Conservation (phyloP, 2,888 invertebrate species). For the Lasioglossum calceatum region DNA sequence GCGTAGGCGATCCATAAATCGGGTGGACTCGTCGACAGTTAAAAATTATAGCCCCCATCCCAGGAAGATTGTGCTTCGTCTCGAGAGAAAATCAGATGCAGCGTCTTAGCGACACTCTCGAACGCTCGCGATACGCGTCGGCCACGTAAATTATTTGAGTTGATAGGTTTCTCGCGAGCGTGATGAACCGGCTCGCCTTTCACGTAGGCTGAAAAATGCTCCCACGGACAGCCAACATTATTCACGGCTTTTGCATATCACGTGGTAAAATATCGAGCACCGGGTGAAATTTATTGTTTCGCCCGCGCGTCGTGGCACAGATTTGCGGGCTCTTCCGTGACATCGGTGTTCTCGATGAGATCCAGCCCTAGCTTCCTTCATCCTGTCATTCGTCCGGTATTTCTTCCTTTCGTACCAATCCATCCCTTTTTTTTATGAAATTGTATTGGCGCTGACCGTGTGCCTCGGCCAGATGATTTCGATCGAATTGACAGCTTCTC, state of each 20-base stretch:
- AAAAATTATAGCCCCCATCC: slow-evolving; percentile 56
- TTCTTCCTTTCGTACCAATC: background rate
- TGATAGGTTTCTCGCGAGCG: slow-evolving; percentile 37
- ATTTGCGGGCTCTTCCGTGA: slow-evolving; percentile 51
- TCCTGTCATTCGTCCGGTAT: background rate
- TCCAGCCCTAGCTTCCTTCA: background rate
- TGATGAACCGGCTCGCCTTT: slow-evolving; percentile 23
- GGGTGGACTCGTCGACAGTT: slow-evolving; percentile 43
- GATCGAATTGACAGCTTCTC: background rate
- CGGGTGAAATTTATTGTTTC: slow-evolving; percentile 60
- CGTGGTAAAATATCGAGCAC: slow-evolving; percentile 52
- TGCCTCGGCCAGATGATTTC: background rate
- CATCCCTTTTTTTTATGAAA: background rate
- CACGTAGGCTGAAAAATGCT: slow-evolving; percentile 57
- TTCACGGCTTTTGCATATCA: slow-evolving; percentile 58
- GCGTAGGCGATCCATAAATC: slow-evolving; percentile 48
- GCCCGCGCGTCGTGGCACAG: slow-evolving; percentile 49
- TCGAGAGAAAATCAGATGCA: slow-evolving; percentile 34
- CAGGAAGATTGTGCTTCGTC: slow-evolving; percentile 54
- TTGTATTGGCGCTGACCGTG: background rate
- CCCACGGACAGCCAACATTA: slow-evolving; percentile 45
- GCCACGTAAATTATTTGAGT: slow-evolving; percentile 50
- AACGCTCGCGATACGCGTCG: background rate
- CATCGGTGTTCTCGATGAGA: slow-evolving; percentile 35
- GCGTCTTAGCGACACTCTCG: slow-evolving; percentile 6